A percentile compares a stretch with the other conserved stretches of the same genome.
Conservation (phyloP, 2,113 vertebrate species). For the Sturnus vulgaris region DNA sequence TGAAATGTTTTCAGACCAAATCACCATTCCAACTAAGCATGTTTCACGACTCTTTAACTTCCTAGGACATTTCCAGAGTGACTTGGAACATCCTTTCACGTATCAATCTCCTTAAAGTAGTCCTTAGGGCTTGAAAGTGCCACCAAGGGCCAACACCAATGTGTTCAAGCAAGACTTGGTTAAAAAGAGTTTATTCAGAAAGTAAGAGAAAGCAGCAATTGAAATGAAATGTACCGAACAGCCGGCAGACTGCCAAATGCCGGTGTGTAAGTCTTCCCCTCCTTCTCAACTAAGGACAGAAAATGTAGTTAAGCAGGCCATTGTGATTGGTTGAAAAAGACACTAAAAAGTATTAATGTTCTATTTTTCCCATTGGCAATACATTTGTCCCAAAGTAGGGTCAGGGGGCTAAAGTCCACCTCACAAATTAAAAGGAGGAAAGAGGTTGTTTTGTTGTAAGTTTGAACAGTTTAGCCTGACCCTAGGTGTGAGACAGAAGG, state of each 20-base stretch:
- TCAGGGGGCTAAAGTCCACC: background rate
- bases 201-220: background rate
- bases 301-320: background rate
- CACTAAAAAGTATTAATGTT: background rate
- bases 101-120: slow-evolving; percentile 3
- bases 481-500: background rate
- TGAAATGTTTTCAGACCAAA: background rate
- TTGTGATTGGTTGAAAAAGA: background rate
- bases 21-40: background rate
- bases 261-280: background rate
- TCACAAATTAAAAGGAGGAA: background rate
- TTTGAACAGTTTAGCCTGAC: background rate
- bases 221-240: background rate
- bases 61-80: background rate
- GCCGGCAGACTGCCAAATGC: background rate
- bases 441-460: background rate
- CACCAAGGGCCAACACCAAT: background rate
- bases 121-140: background rate
- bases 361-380: background rate
- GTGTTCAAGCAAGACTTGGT: background rate
- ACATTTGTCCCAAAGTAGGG: background rate
- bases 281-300: background rate
- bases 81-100: background rate
- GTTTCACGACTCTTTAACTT: background rate
- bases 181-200: slow-evolving; percentile 45